Evolutionary conservation across 1,140 invertebrate species (phyloP).

Genomic region (Heliconius nattereri): DNA sequence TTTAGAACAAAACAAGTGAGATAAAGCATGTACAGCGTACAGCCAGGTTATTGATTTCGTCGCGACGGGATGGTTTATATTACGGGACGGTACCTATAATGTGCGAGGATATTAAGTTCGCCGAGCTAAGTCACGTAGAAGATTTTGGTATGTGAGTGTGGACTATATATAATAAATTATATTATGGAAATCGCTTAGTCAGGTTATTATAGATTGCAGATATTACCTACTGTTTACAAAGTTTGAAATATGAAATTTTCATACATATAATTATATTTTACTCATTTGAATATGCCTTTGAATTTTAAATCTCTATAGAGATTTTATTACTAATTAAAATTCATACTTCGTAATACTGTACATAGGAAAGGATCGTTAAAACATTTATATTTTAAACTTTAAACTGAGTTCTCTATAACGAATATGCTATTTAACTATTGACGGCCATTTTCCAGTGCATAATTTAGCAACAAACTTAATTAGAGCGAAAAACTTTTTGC

Average conservation of each 20-base stretch:
- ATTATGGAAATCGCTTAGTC: constrained; percentile 3
- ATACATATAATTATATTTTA: too few species aligned
- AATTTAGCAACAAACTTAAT: constrained; percentile 24
- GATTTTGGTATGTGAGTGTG: constrained; percentile 2
- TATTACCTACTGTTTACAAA: background rate
- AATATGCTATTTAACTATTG: constrained; percentile 8
- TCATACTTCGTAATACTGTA: background rate
- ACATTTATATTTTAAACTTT: background rate
- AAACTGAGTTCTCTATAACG: background rate
- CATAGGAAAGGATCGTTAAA: background rate
- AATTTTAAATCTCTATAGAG: too few species aligned
- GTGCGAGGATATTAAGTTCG: constrained; percentile 29
- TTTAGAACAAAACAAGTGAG: background rate
- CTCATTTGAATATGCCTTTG: too few species aligned
- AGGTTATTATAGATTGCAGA: background rate
- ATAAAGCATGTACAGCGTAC: background rate
- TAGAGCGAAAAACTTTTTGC: constrained; percentile 21
- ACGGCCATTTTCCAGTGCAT: constrained; percentile 2
- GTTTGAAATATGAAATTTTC: background rate
- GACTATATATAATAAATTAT: background rate
- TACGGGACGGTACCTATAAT: constrained; percentile 17
- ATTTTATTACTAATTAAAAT: too few species aligned
- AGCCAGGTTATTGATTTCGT: constrained; percentile 36
- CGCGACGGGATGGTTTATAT: constrained; percentile 25
- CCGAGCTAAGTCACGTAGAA: constrained; percentile 27